Evolutionary conservation across 2,888 invertebrate genomes (phyloP).

Genomic region (Octodonta nipae): DNA sequence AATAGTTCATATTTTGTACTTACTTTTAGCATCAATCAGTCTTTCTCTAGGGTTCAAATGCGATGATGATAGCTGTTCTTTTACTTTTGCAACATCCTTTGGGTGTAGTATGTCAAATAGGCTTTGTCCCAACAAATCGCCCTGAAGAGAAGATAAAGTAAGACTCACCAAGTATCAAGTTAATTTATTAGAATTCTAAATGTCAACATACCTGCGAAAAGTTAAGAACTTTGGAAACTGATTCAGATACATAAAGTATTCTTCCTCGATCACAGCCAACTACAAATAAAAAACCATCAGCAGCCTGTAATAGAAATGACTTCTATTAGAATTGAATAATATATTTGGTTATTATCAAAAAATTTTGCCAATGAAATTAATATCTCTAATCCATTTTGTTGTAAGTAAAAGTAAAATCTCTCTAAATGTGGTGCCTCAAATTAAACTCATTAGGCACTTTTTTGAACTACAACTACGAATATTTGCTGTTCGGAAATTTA

Average conservation of each 20-base stretch:
- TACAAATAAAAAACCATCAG: slow-evolving; percentile 82
- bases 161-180: no score
- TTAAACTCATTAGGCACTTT: no score
- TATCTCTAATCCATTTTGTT: no score
- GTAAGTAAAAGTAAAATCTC: no score
- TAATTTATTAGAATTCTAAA: no score
- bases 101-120: slow-evolving; percentile 90
- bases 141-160: no score
- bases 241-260: slow-evolving; percentile 79
- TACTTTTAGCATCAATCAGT: slow-evolving; percentile 85
- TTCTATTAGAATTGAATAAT: no score
- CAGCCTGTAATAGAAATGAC: slow-evolving; percentile 46
- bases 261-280: slow-evolving; percentile 86
- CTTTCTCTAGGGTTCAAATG: slow-evolving; percentile 79
- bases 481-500: no score
- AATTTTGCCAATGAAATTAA: no score
- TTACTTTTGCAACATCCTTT: slow-evolving; percentile 87
- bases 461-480: no score
- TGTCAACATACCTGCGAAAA: slow-evolving; percentile 68
- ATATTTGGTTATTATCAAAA: no score
- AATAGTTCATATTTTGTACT: slow-evolving; percentile 26
- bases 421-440: no score
- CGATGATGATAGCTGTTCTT: slow-evolving; percentile 83
- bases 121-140: slow-evolving; percentile 80
- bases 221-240: slow-evolving; percentile 67